Conservation (phyloP, 2,888 invertebrate genomes). For the Caenorhabditis imperialis region DNA sequence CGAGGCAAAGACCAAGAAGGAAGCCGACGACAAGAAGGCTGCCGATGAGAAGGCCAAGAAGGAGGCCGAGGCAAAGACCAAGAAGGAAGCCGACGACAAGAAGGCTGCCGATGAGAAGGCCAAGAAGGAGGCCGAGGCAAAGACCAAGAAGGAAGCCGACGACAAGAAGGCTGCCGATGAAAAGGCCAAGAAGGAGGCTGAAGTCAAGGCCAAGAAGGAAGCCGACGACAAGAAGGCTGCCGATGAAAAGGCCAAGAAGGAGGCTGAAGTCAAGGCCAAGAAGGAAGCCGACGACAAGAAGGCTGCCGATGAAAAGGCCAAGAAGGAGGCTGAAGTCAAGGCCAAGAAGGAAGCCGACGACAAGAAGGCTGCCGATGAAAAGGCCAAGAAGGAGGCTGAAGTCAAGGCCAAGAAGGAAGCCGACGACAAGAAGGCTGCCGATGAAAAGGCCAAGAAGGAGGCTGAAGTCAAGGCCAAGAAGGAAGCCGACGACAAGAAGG, state of each 20-base stretch:
- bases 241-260: conserved; percentile 9
- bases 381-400: conserved; percentile 3
- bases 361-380: conserved; percentile 5
- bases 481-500: conserved; percentile 6
- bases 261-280: conserved; percentile 4
- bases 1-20: conserved; percentile 9
- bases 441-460: conserved; percentile 8
- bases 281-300: conserved; percentile 9
- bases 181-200: conserved; percentile 4
- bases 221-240: conserved; percentile 18
- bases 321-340: conserved; percentile 9
- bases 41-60: conserved; percentile 7
- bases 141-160: conserved; percentile 15
- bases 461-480: conserved; percentile 8
- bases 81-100: conserved; percentile 8
- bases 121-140: conserved; percentile 3
- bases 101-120: conserved; percentile 4
- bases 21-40: conserved; percentile 17
- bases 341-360: conserved; percentile 17
- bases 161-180: conserved; percentile 10
- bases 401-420: conserved; percentile 10
- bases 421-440: conserved; percentile 15
- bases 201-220: conserved; percentile 10
- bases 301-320: conserved; percentile 4
- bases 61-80: conserved; percentile 6